Evolutionary conservation across 2,797 vertebrate genomes (phyloP).

Genomic region (Hyperoplus lanceolatus): DNA sequence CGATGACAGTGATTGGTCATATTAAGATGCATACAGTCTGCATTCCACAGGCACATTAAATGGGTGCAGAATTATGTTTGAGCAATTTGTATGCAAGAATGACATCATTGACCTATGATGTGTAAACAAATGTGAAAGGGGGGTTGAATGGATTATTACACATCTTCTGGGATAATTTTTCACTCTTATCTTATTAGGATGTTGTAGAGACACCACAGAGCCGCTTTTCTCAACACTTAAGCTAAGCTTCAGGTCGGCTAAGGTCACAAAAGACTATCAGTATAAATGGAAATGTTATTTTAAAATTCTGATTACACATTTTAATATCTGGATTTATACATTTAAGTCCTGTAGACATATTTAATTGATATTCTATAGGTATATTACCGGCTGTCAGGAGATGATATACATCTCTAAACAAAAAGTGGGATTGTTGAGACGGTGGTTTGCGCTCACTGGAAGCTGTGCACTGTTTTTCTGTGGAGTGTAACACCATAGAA

Average conservation of each 20-base stretch:
- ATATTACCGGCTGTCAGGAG: neutral
- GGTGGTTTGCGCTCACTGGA: neutral
- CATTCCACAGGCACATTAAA: constrained; percentile 38
- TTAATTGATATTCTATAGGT: neutral
- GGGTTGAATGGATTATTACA: constrained; percentile 6
- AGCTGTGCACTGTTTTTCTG: neutral
- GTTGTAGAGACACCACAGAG: constrained; percentile 30
- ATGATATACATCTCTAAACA: neutral
- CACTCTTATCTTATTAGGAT: constrained; percentile 20
- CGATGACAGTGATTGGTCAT: constrained; percentile 56
- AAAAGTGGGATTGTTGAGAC: neutral
- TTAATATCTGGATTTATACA: neutral
- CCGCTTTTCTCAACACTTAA: constrained; percentile 29
- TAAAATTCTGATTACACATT: neutral
- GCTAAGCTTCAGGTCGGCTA: neutral
- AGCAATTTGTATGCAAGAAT: constrained; percentile 19
- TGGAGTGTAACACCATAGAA: neutral
- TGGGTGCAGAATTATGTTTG: constrained; percentile 12
- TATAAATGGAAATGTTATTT: neutral
- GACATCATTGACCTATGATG: constrained; percentile 20
- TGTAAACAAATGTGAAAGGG: constrained; percentile 37
- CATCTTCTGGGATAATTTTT: constrained; percentile 33
- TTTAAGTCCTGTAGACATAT: neutral
- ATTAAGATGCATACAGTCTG: constrained; percentile 51
- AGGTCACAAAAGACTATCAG: neutral